Base-by-base conservation (phyloP, 2,113 vertebrate genomes). In the Tiliqua scincoides region DNA sequence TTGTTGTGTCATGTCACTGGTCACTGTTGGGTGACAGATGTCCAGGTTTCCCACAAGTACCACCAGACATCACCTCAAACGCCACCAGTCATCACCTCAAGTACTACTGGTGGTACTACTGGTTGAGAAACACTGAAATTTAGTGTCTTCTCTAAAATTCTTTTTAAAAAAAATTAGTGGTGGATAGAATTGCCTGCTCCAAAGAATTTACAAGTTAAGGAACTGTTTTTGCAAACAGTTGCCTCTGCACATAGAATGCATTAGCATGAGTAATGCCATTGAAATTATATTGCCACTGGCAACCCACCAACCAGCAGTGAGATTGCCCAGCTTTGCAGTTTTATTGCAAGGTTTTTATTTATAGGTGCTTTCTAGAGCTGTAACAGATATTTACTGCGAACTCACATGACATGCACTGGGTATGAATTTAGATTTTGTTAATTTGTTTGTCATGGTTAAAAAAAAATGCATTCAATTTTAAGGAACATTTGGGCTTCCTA, bases 151-250 rank as follows among this genome's bases (percentile, higher is more conserved):
- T 89, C 79, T 15, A 81, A 87, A 37, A 21, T n/a, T 62, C 23
- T 1, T 6, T 79, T 40, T 65, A n/a, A n/a, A n/a, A n/a, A n/a
- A n/a, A 0, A 57, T 27, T 63, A 3, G 7, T 32, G 1, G 79
- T 30, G 20, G 25, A 82, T 27, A 82, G 35, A 83, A 83, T 82
- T 0, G 59, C 72, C 48, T 0, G 0, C 15, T 9, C 48, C 54
- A 35, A 72, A 12, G 0, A 0, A 79, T 59, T 43, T 30, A 20
- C 59, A 57, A 63, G 15, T 7, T 0, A 0, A 74, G 81, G 27
- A 48, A 57, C 54, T 61, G 3, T 25, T 79, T 87, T 0, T 6
- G 43, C 20, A 0, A 0, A 0, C 0, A 0, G 68, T 77, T 91
- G 43, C 35, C 81, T 21, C 63, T 70, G 35, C 67, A 6, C 48